Base-by-base conservation (phyloP, 2,888 invertebrate genomes). In the Catonia carolina region DNA sequence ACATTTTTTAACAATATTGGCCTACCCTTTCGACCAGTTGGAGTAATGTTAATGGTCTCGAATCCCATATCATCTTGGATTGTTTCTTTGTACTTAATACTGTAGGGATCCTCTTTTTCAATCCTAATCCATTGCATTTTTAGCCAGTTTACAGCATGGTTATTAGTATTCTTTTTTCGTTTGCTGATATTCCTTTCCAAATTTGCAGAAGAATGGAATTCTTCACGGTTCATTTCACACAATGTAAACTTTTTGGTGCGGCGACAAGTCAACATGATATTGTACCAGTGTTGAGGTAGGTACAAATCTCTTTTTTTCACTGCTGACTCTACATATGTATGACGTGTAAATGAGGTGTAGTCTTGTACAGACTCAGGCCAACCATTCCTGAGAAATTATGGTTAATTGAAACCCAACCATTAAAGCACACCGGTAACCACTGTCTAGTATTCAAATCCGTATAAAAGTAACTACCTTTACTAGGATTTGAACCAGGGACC, bases 21-120 rank as follows among this genome's bases (percentile, higher is more conserved):
- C 33, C 49, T 22, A 31, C 49, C 49, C 33, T 49, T 49, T 49
- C 49, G 27, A 31, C 31, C 49, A 49, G 49, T 49, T 31, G 49
- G 49, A 49, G 49, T 49, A 31, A 49, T 49, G 33, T 49, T 33
- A 49, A 49, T 49, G 27, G 27, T 49, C 33, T 49, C 49, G 17
- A 49, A 33, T 27, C 33, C 49, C 14, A 49, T 33, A 49, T 31
- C 27, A 31, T 49, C 49, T 49, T 49, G 49, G 33, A 49, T 27
- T 31, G 49, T 49, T 49, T 49, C 33, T 33, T 49, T 49, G 31
- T 33, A 33, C 17, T 49, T 49, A 31, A 49, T 49, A 23, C 31
- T 49, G 49, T 49, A 49, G 17, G 33, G 27, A 49, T 49, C 27
- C 18, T 49, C 33, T 49, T 49, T 49, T n/a, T 49, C 49, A 49